Base-by-base conservation (phyloP, 1,140 invertebrate genomes). In the Hesperophylax magnus region DNA sequence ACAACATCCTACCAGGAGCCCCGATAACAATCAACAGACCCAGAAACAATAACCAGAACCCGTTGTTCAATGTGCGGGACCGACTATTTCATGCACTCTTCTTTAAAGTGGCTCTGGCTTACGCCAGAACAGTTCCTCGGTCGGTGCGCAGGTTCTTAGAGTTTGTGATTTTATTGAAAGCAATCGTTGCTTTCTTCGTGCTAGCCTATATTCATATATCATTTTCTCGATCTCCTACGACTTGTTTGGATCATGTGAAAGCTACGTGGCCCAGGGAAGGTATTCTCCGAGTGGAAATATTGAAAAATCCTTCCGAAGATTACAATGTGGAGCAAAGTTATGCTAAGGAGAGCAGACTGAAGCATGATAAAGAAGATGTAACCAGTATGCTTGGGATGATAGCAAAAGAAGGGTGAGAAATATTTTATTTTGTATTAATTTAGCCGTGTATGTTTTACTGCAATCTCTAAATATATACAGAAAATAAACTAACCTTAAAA, bases 31-130 rank as follows among this genome's bases (percentile, higher is more conserved):
- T 87, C 79, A 92, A 92, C 85, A 87, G 91, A 80, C 88, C 90
- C 82, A 89, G 92, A 84, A 92, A 92, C 84, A 92, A 92, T 84
- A 88, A 88, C 85, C 92, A 93, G 87, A 96, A 95, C 86, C 94
- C 95, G 27, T 86, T 96, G 67, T 93, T 96, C 85, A 95, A 94
- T 88, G 95, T 98, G 77, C 90, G 97, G 85, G 97, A 99, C 86
- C 92, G 97, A 83, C 90, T 99, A n/a, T 99, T 99, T 87, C 96
- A 98, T 89, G 97, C 97, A 31, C 90, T 99, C 81, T 98, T 99
- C 88, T 97, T 98, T 85, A 95, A 97, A 87, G 93, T 96, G 84
- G 95, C 98, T 17, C 88, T 99, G 85, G 93, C 94, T 52, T 99
- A 99, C 91, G 97, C 97, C 17, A 91, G 95, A 86, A 94, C 95